Conservation (phyloP, 2,113 vertebrate genomes). For the Polyodon spathula region DNA sequence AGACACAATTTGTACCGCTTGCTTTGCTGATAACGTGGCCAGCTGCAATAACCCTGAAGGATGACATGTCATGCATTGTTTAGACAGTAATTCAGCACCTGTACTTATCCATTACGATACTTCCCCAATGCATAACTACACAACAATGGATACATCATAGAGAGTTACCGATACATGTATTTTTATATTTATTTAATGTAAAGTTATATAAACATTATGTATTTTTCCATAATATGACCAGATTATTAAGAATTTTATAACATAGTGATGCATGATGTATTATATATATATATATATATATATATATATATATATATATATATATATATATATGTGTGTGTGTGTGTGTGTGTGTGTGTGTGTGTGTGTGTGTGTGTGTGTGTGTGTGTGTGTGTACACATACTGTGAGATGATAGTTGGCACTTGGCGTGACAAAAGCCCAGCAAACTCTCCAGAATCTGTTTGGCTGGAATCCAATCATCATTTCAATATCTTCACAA, state of each 20-base stretch:
- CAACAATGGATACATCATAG: not conserved
- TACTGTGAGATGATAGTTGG: constrained; percentile 93
- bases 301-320: no score
- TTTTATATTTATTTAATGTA: no score
- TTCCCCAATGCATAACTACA: not conserved
- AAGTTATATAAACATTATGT: no score
- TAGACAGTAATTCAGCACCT: constrained; percentile 48
- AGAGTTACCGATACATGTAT: not conserved
- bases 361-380: no score
- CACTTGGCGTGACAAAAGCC: constrained; percentile 96
- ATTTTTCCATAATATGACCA: no score
- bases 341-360: no score
- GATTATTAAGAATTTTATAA: no score
- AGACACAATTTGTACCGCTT: constrained; percentile 30
- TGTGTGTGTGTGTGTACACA: no score
- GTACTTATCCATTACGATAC: constrained; percentile 13
- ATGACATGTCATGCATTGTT: constrained; percentile 40
- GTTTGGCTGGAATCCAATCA: constrained; percentile 97
- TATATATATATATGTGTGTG: no score
- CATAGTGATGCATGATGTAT: no score
- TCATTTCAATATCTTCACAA: constrained; percentile 98
- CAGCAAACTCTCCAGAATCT: constrained; percentile 96
- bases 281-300: no score
- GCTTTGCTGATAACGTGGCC: constrained; percentile 38
- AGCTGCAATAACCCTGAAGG: constrained; percentile 45